Percentiles rank a stretch among this genome's conserved stretches.
phyloP scores from a whole-genome alignment of 2,113 vertebrate genomes.

The Conger conger region DNA sequence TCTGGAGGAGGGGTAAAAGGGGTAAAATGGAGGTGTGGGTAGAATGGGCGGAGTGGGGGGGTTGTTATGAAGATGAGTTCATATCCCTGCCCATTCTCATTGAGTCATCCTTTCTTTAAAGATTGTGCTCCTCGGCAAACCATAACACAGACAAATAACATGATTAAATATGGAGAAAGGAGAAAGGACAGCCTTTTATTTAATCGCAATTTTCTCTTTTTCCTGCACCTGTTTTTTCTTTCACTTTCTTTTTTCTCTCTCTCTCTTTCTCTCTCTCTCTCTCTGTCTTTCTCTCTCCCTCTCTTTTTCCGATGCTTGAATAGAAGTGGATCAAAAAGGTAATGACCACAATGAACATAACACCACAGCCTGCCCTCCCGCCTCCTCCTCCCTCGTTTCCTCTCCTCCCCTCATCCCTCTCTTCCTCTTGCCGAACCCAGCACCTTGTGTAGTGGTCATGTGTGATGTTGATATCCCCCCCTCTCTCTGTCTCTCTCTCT shows the following conservation, averaged over 20 bases:
- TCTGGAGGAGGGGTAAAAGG: constrained; percentile 29
- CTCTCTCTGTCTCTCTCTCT: constrained; percentile 45
- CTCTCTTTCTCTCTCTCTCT: constrained; percentile 83
- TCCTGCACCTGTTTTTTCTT: constrained; percentile 82
- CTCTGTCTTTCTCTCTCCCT: constrained; percentile 82
- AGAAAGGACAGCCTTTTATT: constrained; percentile 78
- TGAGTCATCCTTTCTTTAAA: constrained; percentile 70
- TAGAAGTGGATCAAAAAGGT: constrained; percentile 99
- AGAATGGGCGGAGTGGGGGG: constrained; percentile 45
- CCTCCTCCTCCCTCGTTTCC: constrained; percentile 48
- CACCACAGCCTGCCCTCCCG: constrained; percentile 75
- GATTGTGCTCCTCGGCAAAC: constrained; percentile 48
- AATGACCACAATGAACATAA: constrained; percentile 90
- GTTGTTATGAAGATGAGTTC: constrained; percentile 62
- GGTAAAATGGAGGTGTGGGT: constrained; percentile 58
- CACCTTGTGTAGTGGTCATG: constrained; percentile 88
- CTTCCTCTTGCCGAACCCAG: constrained; percentile 78
- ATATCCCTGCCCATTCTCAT: constrained; percentile 70
- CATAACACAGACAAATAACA: constrained; percentile 65
- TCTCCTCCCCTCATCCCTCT: constrained; percentile 54
- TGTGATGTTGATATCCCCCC: constrained; percentile 81
- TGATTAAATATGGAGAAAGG: constrained; percentile 54
- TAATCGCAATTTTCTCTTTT: constrained; percentile 93
- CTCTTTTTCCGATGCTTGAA: constrained; percentile 96
- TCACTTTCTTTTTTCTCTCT: constrained; percentile 81